Conservation (phyloP, 2,797 vertebrate species). For the Galagoides demidoff region DNA sequence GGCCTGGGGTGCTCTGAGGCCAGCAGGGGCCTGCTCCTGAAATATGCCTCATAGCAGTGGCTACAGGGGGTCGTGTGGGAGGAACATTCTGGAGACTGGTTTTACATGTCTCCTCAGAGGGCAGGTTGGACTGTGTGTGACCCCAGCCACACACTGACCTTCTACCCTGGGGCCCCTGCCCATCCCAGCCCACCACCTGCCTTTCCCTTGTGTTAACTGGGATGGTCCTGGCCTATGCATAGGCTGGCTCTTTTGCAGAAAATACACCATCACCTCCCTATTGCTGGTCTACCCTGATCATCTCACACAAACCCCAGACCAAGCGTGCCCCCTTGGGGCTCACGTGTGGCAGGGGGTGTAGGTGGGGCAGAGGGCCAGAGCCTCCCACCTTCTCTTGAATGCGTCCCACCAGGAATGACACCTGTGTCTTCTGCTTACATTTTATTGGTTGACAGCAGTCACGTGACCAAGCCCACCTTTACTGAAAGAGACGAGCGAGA, state of each 20-base stretch:
- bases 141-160: background rate
- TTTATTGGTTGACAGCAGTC: background rate
- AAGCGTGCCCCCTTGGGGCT: too few relatives aligned
- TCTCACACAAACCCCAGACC: background rate
- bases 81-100: fast-evolving
- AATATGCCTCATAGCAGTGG: background rate
- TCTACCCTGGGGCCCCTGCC: background rate
- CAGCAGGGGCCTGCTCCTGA: background rate
- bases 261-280: background rate
- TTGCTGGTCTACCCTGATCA: too few relatives aligned
- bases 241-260: background rate
- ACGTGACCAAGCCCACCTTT: background rate
- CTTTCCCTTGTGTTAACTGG: fast-evolving
- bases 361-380: background rate
- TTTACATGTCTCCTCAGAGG: fast-evolving
- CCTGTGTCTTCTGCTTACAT: background rate
- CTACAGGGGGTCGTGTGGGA: background rate
- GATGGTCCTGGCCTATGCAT: background rate
- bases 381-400: background rate
- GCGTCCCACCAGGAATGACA: background rate
- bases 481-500: too few relatives aligned
- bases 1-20: background rate
- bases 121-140: background rate
- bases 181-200: background rate
- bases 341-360: background rate